Evolutionary conservation across 1,140 invertebrate genomes (phyloP).

Genomic region (Drosophila baimaii): DNA sequence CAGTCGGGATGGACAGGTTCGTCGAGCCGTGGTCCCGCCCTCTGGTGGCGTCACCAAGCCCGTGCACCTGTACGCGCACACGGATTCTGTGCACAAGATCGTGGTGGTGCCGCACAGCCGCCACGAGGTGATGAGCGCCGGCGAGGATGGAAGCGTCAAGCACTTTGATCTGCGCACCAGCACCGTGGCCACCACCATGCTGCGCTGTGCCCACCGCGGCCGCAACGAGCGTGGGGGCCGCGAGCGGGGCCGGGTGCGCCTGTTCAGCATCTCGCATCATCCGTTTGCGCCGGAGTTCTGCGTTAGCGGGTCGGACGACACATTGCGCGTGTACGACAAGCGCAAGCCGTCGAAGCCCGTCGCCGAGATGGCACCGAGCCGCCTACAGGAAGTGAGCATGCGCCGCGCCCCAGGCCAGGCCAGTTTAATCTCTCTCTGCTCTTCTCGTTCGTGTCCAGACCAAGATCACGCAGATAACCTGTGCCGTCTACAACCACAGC

Average conservation of each 20-base stretch:
- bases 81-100: conserved; percentile 76
- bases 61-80: conserved; percentile 64
- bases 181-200: conserved; percentile 29
- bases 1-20: conserved; percentile 95
- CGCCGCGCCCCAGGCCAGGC: background rate
- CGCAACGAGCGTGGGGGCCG: conserved; percentile 13
- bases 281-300: conserved; percentile 93
- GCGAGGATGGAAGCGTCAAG: conserved; percentile 93
- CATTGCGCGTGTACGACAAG: conserved; percentile 89
- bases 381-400: conserved; percentile 61
- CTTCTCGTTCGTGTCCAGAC: conserved; percentile 20
- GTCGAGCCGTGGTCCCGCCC: conserved; percentile 71
- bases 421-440: conserved; percentile 22
- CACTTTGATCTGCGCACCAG: conserved; percentile 92
- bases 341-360: conserved; percentile 85
- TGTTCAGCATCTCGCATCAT: conserved; percentile 95
- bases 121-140: conserved; percentile 92
- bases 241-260: conserved; percentile 85
- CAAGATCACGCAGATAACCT: conserved; percentile 89
- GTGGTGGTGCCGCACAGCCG: conserved; percentile 87
- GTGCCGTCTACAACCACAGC: conserved; percentile 95
- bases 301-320: conserved; percentile 89
- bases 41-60: conserved; percentile 61
- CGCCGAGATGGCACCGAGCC: conserved; percentile 85
- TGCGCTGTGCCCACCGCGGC: conserved; percentile 17